These are phyloP conservation scores for Paramormyrops hopkinsi DNA, from an alignment of 2,797 vertebrate species.

Conservation along the genomic window DNA sequence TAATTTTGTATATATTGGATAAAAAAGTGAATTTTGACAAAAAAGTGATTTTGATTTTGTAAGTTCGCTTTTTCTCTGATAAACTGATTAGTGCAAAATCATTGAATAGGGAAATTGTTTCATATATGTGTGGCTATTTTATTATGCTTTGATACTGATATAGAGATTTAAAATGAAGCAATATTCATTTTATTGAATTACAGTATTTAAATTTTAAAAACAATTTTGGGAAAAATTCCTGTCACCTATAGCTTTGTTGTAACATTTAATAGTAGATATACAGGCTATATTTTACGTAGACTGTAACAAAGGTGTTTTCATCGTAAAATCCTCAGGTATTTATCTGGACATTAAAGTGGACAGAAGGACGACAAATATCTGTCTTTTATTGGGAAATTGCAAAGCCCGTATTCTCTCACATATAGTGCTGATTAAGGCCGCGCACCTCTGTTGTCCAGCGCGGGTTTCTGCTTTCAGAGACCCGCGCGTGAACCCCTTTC, in stretches of 20 bases:
- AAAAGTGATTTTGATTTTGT: neutral
- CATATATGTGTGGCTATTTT: neutral
- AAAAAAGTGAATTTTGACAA: neutral
- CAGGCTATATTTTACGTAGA: neutral
- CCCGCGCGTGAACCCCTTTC: slow-evolving; percentile 75
- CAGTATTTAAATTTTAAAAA: neutral
- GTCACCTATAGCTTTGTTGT: neutral
- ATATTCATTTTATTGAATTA: neutral
- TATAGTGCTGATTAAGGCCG: slow-evolving; percentile 63
- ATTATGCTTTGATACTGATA: neutral
- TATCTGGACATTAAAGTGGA: neutral
- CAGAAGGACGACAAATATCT: slow-evolving; percentile 21
- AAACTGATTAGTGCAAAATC: neutral
- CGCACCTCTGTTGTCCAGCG: slow-evolving; percentile 51
- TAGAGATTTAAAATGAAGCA: neutral
- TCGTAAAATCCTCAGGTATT: neutral
- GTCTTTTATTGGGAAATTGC: slow-evolving; percentile 36
- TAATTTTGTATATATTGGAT: neutral
- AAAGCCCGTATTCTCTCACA: slow-evolving; percentile 57
- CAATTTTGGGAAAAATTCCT: neutral
- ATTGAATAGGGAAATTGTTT: neutral
- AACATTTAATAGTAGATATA: neutral
- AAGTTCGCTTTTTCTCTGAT: neutral
- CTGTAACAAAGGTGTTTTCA: neutral
- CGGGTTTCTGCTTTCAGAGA: slow-evolving; percentile 64